A percentile compares a stretch with the other conserved stretches of the same genome.
Conservation (phyloP, 30 jellyfish, hydroid and myxozoan species). For the Cassiopea andromeda region DNA sequence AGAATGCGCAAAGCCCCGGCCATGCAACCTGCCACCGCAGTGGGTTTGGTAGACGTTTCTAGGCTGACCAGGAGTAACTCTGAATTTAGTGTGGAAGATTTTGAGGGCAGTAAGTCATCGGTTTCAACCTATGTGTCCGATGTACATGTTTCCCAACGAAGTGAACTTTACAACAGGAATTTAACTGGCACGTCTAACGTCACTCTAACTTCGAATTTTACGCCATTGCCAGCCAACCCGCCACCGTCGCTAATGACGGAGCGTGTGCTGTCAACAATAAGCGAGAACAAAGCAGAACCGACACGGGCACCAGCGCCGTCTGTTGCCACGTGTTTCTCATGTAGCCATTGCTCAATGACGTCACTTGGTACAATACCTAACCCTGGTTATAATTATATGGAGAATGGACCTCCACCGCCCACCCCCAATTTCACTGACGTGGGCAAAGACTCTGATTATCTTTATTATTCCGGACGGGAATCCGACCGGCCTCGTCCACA, state of each 20-base stretch:
- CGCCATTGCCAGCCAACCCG: constrained; percentile 89
- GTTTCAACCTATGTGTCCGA: constrained; percentile 87
- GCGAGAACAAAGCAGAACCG: constrained; percentile 80
- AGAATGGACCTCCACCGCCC: constrained; percentile 84
- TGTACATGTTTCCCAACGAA: constrained; percentile 52
- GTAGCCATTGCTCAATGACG: constrained; percentile 63
- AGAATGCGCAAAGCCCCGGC: constrained; percentile 57
- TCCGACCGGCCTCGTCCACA: constrained; percentile 49
- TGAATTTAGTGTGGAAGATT: constrained; percentile 64
- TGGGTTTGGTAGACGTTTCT: constrained; percentile 61
- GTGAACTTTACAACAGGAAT: constrained; percentile 79
- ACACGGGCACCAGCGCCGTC: constrained; percentile 72
- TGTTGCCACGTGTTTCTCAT: constrained; percentile 57
- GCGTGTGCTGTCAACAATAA: constrained; percentile 69
- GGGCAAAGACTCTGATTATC: constrained; percentile 73
- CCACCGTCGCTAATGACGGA: constrained; percentile 96
- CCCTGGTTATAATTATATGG: constrained; percentile 60
- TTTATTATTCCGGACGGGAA: constrained; percentile 59
- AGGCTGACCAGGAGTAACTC: constrained; percentile 40
- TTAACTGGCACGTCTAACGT: constrained; percentile 85
- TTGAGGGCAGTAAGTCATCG: constrained; percentile 71
- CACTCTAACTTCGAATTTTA: constrained; percentile 74
- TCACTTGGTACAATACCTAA: constrained; percentile 56
- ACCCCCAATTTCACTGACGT: constrained; percentile 70
- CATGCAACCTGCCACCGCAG: constrained; percentile 42